phyloP scores from a whole-genome alignment of 2,888 invertebrate genomes.

The Steinernema hermaphroditum region DNA sequence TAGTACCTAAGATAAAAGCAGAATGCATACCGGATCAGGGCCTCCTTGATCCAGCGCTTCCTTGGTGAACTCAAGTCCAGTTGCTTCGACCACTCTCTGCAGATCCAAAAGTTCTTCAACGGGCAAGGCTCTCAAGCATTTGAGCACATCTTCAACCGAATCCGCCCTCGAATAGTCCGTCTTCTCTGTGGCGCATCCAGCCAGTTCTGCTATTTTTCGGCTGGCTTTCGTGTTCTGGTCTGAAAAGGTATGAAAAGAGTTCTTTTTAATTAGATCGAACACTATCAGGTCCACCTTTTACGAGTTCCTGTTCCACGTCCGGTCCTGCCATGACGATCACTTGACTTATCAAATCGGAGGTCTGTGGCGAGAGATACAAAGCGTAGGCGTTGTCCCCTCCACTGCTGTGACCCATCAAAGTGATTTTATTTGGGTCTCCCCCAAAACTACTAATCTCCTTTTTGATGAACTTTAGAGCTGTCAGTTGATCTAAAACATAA shows the following conservation, averaged over 20 bases:
- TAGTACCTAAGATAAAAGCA: too few relatives aligned
- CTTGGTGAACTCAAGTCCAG: background rate
- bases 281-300: too few relatives aligned
- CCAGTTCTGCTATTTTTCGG: background rate
- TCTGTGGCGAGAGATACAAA: conserved; percentile 23
- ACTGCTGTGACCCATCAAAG: conserved; percentile 26
- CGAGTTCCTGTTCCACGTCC: background rate
- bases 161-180: background rate
- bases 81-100: background rate
- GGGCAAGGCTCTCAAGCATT: conserved; percentile 19
- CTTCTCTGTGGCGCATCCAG: background rate
- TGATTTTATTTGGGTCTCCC: background rate
- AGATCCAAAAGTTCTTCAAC: background rate
- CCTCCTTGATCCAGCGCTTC: background rate
- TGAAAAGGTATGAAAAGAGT: background rate
- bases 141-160: conserved; percentile 13
- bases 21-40: background rate
- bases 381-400: conserved; percentile 17
- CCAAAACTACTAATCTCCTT: background rate
- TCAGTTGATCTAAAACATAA: conserved; percentile 15
- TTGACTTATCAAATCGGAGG: conserved; percentile 17
- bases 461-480: background rate
- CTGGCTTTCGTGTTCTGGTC: background rate
- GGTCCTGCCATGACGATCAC: conserved; percentile 27
- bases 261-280: too few relatives aligned